These are phyloP conservation scores for Rhorus exstirpatorius DNA, from an alignment of 2,888 invertebrate genomes.

Conservation along the genomic window DNA sequence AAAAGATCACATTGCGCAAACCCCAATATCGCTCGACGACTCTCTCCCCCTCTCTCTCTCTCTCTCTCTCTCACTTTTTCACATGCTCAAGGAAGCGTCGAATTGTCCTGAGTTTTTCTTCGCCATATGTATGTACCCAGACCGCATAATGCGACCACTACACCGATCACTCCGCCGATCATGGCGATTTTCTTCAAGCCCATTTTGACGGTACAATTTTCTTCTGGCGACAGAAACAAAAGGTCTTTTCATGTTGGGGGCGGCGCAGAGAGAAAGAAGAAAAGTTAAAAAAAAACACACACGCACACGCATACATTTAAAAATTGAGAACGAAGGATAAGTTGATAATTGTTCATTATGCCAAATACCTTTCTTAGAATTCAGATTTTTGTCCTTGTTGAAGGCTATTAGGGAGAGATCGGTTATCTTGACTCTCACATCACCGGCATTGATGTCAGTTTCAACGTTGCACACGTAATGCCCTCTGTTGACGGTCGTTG, in stretches of 20 bases:
- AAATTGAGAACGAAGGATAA: too few species aligned
- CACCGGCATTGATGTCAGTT: slow-evolving; percentile 46
- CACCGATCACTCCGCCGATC: slow-evolving; percentile 70
- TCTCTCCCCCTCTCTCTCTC: not conserved
- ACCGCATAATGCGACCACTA: slow-evolving; percentile 56
- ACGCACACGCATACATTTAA: slow-evolving; percentile 14
- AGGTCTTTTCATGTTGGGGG: too few species aligned
- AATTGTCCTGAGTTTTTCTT: slow-evolving; percentile 63
- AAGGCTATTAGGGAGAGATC: slow-evolving; percentile 75
- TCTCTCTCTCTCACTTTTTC: too few species aligned
- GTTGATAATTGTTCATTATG: too few species aligned
- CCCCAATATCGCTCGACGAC: slow-evolving; percentile 3
- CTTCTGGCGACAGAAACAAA: slow-evolving; percentile 70
- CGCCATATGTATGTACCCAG: slow-evolving; percentile 62
- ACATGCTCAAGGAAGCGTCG: slow-evolving; percentile 69
- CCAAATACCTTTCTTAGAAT: slow-evolving; percentile 70
- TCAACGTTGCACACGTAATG: slow-evolving; percentile 68
- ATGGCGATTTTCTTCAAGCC: slow-evolving; percentile 66
- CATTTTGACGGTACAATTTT: slow-evolving; percentile 65
- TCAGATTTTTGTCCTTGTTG: slow-evolving; percentile 64
- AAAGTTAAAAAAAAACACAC: too few species aligned
- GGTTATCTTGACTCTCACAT: slow-evolving; percentile 67
- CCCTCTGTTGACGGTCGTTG: slow-evolving; percentile 55
- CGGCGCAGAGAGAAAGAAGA: slow-evolving; percentile 24
- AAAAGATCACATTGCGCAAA: slow-evolving; percentile 55